A percentile compares a stretch with the other conserved stretches of the same genome.
Conservation (phyloP, 1,140 invertebrate species). For the Listronotus bonariensis region DNA sequence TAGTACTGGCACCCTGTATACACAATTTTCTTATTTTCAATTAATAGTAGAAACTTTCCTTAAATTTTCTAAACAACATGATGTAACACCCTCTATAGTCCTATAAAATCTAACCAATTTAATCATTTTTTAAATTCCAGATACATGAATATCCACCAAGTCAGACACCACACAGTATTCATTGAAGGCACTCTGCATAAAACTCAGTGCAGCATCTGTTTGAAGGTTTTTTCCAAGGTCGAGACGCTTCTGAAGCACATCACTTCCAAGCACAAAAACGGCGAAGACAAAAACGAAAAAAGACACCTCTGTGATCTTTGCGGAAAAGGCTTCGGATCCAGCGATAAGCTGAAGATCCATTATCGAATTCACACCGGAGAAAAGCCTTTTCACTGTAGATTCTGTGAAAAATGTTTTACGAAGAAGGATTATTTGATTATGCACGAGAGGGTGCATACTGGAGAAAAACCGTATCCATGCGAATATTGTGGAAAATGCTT, state of each 20-base stretch:
- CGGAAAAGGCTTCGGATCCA: conserved; percentile 61
- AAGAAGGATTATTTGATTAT: conserved; percentile 62
- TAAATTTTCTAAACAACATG: no score
- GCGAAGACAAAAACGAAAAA: conserved; percentile 39
- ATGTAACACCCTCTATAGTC: no score
- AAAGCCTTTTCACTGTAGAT: conserved; percentile 58
- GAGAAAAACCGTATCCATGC: conserved; percentile 61
- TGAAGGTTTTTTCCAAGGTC: conserved; percentile 57
- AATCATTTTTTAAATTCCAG: conserved; percentile 30
- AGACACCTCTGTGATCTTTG: conserved; percentile 53
- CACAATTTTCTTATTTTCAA: no score
- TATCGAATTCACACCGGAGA: conserved; percentile 60
- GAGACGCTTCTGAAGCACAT: conserved; percentile 60
- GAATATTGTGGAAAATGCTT: conserved; percentile 61
- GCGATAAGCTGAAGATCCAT: conserved; percentile 65
- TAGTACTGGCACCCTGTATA: no score
- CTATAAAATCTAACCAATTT: no score
- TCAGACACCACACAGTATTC: conserved; percentile 56
- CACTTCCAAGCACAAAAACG: conserved; percentile 57
- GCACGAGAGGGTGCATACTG: conserved; percentile 63
- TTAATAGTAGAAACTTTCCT: no score
- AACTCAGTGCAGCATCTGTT: conserved; percentile 54
- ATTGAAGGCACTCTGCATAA: conserved; percentile 46
- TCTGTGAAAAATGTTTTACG: conserved; percentile 60
- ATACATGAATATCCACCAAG: conserved; percentile 54